Evolutionary conservation across 1,140 invertebrate species (phyloP).

Genomic region (Delia radicum): DNA sequence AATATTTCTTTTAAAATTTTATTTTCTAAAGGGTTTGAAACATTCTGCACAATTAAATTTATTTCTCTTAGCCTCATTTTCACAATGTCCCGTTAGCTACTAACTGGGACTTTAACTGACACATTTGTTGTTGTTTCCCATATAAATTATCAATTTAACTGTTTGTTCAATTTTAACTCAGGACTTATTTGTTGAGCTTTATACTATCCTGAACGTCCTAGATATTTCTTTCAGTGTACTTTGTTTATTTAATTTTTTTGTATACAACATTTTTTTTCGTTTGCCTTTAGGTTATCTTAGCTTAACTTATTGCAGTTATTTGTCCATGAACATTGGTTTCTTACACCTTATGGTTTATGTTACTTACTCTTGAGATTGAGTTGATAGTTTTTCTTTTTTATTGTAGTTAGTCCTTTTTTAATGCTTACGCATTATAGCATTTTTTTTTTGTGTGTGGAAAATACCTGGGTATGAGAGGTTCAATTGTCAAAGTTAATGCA

Average conservation of each 20-base stretch:
- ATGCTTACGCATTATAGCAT: neutral
- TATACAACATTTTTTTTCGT: neutral
- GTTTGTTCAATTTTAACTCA: too few relatives aligned
- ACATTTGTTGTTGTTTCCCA: too few relatives aligned
- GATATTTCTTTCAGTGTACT: neutral
- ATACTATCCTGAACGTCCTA: too few relatives aligned
- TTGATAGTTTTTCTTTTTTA: conserved; percentile 7
- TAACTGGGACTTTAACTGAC: too few relatives aligned
- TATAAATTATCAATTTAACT: too few relatives aligned
- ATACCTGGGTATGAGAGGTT: neutral
- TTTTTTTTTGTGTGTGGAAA: neutral
- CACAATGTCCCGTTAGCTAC: too few relatives aligned
- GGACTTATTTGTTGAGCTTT: too few relatives aligned
- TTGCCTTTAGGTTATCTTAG: neutral
- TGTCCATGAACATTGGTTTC: conserved; percentile 7
- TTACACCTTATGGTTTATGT: neutral
- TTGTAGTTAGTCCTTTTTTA: neutral
- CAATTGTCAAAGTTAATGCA: conserved; percentile 14
- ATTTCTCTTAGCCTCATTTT: too few relatives aligned
- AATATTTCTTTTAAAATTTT: too few relatives aligned
- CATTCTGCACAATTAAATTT: too few relatives aligned
- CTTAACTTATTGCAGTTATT: conserved; percentile 17
- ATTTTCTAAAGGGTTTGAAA: too few relatives aligned
- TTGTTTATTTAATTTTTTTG: neutral
- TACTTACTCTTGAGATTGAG: neutral